Conservation (phyloP, 1,140 invertebrate species). For the Ooceraea biroi region DNA sequence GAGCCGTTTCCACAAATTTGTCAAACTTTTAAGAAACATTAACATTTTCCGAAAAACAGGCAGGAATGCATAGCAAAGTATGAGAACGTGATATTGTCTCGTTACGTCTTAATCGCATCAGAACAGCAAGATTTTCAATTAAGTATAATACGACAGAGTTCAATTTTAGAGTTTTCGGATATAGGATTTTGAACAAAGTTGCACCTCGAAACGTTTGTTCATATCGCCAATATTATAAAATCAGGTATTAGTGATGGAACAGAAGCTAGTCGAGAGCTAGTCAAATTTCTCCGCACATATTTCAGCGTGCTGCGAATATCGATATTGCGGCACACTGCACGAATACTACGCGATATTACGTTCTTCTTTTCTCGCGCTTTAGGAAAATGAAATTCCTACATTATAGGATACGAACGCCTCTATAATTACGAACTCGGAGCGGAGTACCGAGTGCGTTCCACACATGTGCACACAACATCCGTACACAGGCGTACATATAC, state of each 20-base stretch:
- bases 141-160: no score
- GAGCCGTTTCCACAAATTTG: slow-evolving; percentile 23
- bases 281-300: slow-evolving; percentile 16
- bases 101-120: no score
- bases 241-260: background rate
- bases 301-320: slow-evolving; percentile 39
- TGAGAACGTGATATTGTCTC: no score
- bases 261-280: background rate
- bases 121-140: no score
- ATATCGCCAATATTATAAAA: background rate
- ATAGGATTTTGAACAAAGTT: no score
- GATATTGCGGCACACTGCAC: slow-evolving; percentile 35
- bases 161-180: no score
- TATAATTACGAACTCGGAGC: slow-evolving; percentile 51
- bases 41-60: slow-evolving; percentile 7
- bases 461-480: background rate
- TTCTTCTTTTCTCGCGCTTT: slow-evolving; percentile 44
- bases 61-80: background rate
- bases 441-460: slow-evolving; percentile 3
- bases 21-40: slow-evolving; percentile 19
- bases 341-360: slow-evolving; percentile 45
- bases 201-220: background rate
- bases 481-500: background rate
- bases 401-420: slow-evolving; percentile 1
- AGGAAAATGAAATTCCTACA: slow-evolving; percentile 56